phyloP scores from a whole-genome alignment of 1,140 invertebrate genomes.

The Oreohelix idahoensis region DNA sequence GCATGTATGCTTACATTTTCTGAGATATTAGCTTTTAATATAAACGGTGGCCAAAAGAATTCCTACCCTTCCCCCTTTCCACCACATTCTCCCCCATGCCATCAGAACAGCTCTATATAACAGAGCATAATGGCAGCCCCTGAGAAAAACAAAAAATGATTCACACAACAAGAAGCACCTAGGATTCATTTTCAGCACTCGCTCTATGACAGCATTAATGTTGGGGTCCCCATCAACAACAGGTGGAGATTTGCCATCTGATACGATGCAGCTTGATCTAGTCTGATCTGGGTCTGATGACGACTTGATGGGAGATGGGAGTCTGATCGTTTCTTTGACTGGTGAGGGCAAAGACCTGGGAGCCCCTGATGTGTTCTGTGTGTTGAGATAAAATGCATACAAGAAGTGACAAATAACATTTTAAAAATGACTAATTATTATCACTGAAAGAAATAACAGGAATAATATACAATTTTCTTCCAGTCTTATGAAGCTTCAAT shows the following conservation, averaged over 20 bases:
- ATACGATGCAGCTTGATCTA: neutral
- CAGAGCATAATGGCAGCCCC: neutral
- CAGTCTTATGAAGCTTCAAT: no score
- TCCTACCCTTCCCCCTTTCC: no score
- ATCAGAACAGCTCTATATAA: neutral
- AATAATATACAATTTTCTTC: no score
- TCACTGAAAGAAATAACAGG: no score
- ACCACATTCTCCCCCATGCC: neutral
- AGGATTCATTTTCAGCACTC: conserved; percentile 57
- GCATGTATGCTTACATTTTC: no score
- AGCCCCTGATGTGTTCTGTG: neutral
- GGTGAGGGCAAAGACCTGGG: neutral
- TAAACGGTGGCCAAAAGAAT: no score
- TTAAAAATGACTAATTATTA: no score
- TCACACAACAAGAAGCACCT: conserved; percentile 44
- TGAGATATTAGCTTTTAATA: no score
- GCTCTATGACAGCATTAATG: conserved; percentile 46
- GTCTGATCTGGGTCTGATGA: neutral
- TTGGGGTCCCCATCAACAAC: neutral
- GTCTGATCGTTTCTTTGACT: neutral
- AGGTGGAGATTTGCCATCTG: neutral
- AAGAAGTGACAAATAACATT: no score
- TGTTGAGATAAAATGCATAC: neutral
- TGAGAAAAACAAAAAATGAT: neutral
- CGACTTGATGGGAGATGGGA: conserved; percentile 2